Conservation (phyloP, 2,888 invertebrate genomes). For the Onchidella celtica region DNA sequence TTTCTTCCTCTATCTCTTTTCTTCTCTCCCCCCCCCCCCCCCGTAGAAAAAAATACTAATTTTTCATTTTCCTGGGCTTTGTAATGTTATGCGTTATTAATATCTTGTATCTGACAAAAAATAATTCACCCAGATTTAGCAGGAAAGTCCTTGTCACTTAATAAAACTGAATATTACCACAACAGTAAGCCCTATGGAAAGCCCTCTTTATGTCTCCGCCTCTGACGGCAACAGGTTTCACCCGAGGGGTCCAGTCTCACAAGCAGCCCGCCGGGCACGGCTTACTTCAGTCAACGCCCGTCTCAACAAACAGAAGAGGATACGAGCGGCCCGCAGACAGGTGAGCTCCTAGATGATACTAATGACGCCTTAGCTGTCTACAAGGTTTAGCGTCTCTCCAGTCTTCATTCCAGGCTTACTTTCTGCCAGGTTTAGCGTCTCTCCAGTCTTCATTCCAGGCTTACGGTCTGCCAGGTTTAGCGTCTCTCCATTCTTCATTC, state of each 20-base stretch:
- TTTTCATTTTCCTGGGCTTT: neutral
- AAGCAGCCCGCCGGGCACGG: conserved; percentile 33
- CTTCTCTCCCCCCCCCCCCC: neutral
- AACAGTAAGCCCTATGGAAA: too few species aligned
- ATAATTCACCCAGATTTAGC: neutral
- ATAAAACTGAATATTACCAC: neutral
- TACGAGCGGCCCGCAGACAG: conserved; percentile 30
- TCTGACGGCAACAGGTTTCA: too few species aligned
- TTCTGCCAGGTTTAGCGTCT: too few species aligned
- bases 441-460: too few species aligned
- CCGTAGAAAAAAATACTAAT: too few species aligned
- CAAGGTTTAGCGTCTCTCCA: too few species aligned
- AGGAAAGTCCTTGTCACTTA: neutral
- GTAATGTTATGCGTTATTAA: neutral
- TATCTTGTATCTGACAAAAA: neutral
- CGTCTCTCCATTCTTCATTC: too few species aligned
- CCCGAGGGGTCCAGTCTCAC: conserved; percentile 3
- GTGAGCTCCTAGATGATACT: conserved; percentile 3
- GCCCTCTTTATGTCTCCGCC: too few species aligned
- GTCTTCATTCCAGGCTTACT: too few species aligned
- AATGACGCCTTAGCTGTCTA: neutral
- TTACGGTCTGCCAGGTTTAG: too few species aligned
- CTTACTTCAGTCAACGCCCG: conserved; percentile 49
- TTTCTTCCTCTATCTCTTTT: too few species aligned
- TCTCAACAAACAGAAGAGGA: conserved; percentile 45